Evolutionary conservation across 1,140 invertebrate genomes (phyloP).

Genomic region (Drosophila erecta): DNA sequence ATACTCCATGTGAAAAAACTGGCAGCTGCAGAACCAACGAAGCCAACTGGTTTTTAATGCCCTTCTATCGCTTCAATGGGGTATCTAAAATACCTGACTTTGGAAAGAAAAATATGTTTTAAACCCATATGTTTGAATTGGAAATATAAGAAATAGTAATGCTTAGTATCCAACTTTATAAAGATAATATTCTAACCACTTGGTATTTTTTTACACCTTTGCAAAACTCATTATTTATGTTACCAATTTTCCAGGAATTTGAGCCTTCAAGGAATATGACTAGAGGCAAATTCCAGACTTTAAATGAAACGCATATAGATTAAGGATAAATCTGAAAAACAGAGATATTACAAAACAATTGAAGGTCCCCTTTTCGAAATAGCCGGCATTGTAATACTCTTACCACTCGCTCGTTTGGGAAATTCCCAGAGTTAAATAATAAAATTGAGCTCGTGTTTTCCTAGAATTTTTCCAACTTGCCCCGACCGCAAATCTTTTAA

Average conservation of each 20-base stretch:
- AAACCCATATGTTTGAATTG: not conserved
- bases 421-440: conserved; percentile 5
- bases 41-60: conserved; percentile 65
- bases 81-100: conserved; percentile 7
- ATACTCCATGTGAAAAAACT: conserved; percentile 41
- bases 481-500: conserved; percentile 30
- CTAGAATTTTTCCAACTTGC: not conserved
- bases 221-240: too few relatives aligned
- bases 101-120: not conserved
- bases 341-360: conserved; percentile 6
- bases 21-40: conserved; percentile 70
- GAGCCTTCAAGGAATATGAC: too few relatives aligned
- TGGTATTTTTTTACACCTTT: too few relatives aligned
- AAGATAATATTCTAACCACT: too few relatives aligned
- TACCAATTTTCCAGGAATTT: too few relatives aligned
- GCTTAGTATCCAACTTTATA: too few relatives aligned
- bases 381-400: conserved; percentile 13
- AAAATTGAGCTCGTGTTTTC: conserved; percentile 10
- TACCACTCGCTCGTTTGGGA: conserved; percentile 1
- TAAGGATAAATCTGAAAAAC: not conserved
- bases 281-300: not conserved
- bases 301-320: not conserved
- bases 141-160: not conserved
- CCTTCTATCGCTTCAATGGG: conserved; percentile 18
- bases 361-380: not conserved